phyloP scores from a whole-genome alignment of 2,888 invertebrate species.

The Eristalis pertinax region DNA sequence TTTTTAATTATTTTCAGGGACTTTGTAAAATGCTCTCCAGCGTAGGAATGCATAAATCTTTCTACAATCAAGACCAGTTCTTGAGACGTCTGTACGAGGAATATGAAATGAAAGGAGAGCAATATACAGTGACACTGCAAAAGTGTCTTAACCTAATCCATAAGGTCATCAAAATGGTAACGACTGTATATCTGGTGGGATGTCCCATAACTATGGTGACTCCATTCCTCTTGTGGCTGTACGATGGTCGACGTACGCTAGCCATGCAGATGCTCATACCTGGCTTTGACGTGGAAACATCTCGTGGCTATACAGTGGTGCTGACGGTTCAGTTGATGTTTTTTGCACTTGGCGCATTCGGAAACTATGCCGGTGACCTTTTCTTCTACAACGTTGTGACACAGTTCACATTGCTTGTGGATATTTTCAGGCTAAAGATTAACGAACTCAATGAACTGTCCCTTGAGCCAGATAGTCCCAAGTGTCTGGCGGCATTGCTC shows the following conservation, averaged over 20 bases:
- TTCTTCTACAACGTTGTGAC: conserved; percentile 66
- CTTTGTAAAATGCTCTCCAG: neutral
- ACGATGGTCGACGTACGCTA: conserved; percentile 51
- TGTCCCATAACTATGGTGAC: neutral
- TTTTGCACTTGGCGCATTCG: conserved; percentile 64
- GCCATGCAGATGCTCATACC: conserved; percentile 74
- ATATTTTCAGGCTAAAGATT: conserved; percentile 74
- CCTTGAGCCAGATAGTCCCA: neutral
- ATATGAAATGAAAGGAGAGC: neutral
- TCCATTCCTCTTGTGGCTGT: conserved; percentile 22
- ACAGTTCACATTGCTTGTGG: conserved; percentile 72
- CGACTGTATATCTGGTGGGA: neutral
- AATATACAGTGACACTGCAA: neutral
- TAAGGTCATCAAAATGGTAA: neutral
- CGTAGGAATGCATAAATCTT: neutral
- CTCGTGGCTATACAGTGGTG: conserved; percentile 68
- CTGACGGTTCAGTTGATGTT: conserved; percentile 59
- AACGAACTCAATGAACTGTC: conserved; percentile 65
- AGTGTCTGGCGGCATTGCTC: conserved; percentile 18
- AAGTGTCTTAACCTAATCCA: neutral
- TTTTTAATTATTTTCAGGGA: too few relatives aligned
- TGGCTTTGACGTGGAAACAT: conserved; percentile 66
- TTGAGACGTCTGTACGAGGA: neutral
- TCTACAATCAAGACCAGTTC: neutral
- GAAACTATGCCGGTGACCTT: conserved; percentile 74